Conservation (phyloP, 2,888 invertebrate species). For the Hipparchia semele region DNA sequence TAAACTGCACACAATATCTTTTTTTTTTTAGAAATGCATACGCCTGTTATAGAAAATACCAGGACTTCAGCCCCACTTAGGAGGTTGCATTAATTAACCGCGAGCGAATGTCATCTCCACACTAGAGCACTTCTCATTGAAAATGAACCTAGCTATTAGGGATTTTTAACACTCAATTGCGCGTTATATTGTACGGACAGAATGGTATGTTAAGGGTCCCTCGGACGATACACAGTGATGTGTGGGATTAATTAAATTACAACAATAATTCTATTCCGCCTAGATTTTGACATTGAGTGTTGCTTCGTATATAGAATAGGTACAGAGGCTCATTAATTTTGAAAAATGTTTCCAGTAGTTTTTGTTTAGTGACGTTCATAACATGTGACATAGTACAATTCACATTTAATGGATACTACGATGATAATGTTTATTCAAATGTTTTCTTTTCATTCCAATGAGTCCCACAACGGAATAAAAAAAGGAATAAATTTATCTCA, state of each 20-base stretch:
- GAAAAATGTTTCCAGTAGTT: not conserved
- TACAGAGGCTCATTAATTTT: slow-evolving; percentile 9
- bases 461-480: not conserved
- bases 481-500: too few species aligned
- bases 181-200: slow-evolving; percentile 27
- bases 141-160: slow-evolving; percentile 37
- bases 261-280: slow-evolving; percentile 23
- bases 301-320: slow-evolving; percentile 1
- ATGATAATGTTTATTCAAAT: not conserved
- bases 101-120: slow-evolving; percentile 39
- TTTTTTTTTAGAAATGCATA: slow-evolving; percentile 4
- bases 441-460: not conserved
- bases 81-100: slow-evolving; percentile 43
- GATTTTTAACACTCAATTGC: slow-evolving; percentile 37
- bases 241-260: slow-evolving; percentile 24
- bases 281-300: slow-evolving; percentile 11
- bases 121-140: slow-evolving; percentile 40
- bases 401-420: not conserved
- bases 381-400: not conserved
- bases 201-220: slow-evolving; percentile 25
- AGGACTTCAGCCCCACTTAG: slow-evolving; percentile 20
- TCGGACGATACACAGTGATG: slow-evolving; percentile 11
- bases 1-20: not conserved
- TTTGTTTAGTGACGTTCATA: not conserved
- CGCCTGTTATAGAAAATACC: slow-evolving; percentile 14